Percentiles rank a stretch among this genome's conserved stretches.
These are phyloP conservation scores for Rafetus swinhoei DNA, from an alignment of 2,113 vertebrate genomes.

Conservation along the genomic window DNA sequence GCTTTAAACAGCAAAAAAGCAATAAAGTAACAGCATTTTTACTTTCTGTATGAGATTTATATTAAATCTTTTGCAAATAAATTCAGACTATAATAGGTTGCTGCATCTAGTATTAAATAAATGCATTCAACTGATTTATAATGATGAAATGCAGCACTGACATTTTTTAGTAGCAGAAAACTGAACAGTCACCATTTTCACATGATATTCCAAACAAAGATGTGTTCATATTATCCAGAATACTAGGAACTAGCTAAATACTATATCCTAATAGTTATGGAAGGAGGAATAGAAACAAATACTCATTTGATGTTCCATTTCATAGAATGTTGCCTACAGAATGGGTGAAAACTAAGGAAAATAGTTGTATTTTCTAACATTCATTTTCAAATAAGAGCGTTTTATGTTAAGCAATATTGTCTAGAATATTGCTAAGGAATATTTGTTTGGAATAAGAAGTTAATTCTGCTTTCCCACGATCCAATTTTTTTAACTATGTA, in stretches of 20 bases:
- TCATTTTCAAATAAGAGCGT: background rate
- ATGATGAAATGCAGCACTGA: background rate
- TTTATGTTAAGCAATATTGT: background rate
- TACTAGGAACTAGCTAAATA: background rate
- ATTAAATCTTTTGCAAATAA: background rate
- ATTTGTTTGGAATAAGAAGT: background rate
- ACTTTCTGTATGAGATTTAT: background rate
- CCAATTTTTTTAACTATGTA: background rate
- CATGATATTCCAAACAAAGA: background rate
- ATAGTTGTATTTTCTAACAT: background rate
- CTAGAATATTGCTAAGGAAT: no score
- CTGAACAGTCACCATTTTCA: background rate
- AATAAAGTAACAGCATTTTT: background rate
- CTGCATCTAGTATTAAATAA: background rate
- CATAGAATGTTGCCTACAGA: background rate
- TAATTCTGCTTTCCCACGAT: background rate
- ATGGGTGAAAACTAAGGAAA: background rate
- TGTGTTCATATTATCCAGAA: background rate
- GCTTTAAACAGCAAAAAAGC: slow-evolving; percentile 20
- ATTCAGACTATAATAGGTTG: background rate
- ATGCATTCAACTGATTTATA: background rate
- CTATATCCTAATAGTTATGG: background rate
- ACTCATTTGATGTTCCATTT: background rate
- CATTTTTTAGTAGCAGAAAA: background rate
- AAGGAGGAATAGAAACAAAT: background rate